These are phyloP conservation scores for Rhopalosiphum maidis DNA, from an alignment of 1,140 invertebrate species.

Conservation along the genomic window DNA sequence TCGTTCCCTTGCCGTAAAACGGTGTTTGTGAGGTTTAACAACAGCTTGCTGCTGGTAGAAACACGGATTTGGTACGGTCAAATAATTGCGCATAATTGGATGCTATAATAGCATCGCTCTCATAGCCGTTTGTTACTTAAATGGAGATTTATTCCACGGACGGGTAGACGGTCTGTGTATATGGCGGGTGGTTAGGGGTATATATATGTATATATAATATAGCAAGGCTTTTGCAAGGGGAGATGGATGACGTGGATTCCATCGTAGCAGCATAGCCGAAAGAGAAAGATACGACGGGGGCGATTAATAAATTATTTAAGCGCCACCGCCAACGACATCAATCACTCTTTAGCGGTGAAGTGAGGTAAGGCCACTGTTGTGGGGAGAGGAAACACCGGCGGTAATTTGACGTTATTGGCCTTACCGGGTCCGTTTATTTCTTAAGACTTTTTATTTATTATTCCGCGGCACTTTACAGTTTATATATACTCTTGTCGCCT, in stretches of 20 bases:
- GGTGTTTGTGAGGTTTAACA: background rate
- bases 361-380: background rate
- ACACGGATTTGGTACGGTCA: constrained; percentile 16
- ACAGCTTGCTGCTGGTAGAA: background rate
- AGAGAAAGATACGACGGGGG: background rate
- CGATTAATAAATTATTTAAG: constrained; percentile 56
- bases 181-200: background rate
- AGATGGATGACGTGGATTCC: background rate
- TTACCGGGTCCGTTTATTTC: constrained; percentile 11
- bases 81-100: constrained; percentile 29
- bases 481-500: background rate
- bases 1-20: background rate
- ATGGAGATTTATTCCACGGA: constrained; percentile 32
- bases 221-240: background rate
- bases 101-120: background rate
- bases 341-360: constrained; percentile 35
- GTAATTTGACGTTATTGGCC: constrained; percentile 53
- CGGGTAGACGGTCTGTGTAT: background rate
- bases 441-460: constrained; percentile 21
- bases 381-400: background rate
- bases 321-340: constrained; percentile 39
- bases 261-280: background rate
- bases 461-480: background rate
- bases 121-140: background rate
- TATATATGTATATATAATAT: background rate